A percentile compares a stretch with the other conserved stretches of the same genome.
phyloP scores from a whole-genome alignment of 2,113 vertebrate species.

The Erythrocercus mccallii region DNA sequence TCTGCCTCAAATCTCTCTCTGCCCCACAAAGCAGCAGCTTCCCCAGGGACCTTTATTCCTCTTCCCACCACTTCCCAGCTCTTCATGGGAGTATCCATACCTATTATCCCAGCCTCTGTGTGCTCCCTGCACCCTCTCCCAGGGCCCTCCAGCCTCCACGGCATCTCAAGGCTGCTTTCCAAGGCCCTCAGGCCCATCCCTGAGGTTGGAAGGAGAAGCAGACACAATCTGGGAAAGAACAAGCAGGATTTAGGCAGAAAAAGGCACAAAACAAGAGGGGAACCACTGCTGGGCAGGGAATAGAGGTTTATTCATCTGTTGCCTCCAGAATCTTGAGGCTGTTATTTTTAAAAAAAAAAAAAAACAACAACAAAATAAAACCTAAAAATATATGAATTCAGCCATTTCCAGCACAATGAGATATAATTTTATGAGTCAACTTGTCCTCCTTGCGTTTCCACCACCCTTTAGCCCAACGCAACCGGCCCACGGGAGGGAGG shows the following conservation, averaged over 20 bases:
- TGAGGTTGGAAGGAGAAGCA: background rate
- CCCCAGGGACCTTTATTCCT: background rate
- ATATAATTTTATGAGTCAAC: background rate
- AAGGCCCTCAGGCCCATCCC: background rate
- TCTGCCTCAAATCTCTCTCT: background rate
- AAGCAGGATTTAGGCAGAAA: background rate
- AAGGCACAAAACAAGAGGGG: slow-evolving; percentile 29
- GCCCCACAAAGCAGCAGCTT: background rate
- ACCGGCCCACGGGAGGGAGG: background rate
- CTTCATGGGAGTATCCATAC: accelerated
- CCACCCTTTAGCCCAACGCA: background rate
- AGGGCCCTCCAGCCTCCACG: accelerated
- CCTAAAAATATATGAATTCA: background rate
- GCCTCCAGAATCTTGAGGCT: background rate
- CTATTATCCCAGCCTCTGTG: accelerated
- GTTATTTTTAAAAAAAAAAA: background rate
- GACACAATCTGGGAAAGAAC: background rate
- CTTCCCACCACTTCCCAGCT: background rate
- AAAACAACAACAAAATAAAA: background rate
- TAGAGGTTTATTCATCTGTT: slow-evolving; percentile 26
- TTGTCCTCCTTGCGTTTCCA: background rate
- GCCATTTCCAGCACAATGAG: slow-evolving; percentile 7
- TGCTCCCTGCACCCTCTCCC: background rate
- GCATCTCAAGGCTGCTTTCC: background rate
- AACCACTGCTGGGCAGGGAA: slow-evolving; percentile 23